Conservation (phyloP, 2,113 vertebrate species). For the Alectura lathami region DNA sequence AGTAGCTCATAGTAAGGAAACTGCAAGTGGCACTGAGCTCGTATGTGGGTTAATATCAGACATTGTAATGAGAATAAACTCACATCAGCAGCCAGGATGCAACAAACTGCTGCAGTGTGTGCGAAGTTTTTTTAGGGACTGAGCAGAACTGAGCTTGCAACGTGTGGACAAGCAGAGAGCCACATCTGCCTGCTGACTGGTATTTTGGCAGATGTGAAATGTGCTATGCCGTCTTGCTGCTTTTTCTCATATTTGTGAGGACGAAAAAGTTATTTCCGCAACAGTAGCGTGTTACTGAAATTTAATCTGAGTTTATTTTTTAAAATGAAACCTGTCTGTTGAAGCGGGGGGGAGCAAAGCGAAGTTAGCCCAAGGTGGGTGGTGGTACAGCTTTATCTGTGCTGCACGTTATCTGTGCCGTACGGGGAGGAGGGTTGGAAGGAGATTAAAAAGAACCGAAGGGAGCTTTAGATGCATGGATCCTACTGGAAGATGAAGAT, state of each 20-base stretch:
- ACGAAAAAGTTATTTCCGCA: not conserved
- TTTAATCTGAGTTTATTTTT: not conserved
- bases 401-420: not conserved
- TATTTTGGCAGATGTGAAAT: not conserved
- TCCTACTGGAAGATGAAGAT: not conserved
- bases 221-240: not conserved
- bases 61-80: not conserved
- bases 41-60: not conserved
- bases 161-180: accelerated
- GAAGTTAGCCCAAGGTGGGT: not conserved
- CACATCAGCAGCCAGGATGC: not conserved
- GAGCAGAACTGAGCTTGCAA: not conserved
- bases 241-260: not conserved
- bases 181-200: not conserved
- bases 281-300: not conserved
- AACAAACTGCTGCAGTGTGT: not conserved
- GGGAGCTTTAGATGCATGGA: not conserved
- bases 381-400: not conserved
- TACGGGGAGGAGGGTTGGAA: not conserved
- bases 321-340: not conserved
- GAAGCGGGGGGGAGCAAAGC: not conserved
- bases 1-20: not conserved
- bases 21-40: not conserved
- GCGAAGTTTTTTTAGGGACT: not conserved
- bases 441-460: not conserved